phyloP scores from a whole-genome alignment of 2,888 invertebrate species.

The Phasia obesa region DNA sequence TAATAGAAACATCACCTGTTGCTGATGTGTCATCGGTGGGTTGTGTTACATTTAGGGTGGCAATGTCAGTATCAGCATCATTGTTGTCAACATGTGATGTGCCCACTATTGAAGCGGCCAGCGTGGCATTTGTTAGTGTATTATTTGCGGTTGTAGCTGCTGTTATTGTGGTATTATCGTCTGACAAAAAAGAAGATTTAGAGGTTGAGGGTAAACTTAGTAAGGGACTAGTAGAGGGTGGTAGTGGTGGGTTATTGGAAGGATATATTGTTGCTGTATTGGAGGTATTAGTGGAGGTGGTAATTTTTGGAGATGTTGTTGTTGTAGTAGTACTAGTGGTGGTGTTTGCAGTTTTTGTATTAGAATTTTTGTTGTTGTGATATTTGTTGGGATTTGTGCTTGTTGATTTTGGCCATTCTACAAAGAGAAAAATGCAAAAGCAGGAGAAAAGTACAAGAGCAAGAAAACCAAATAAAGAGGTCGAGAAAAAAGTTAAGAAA shows the following conservation, averaged over 20 bases:
- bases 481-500: constrained; percentile 11
- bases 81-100: constrained; percentile 5
- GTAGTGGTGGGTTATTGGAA: constrained; percentile 44
- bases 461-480: constrained; percentile 27
- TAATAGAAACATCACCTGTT: neutral
- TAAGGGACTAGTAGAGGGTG: constrained; percentile 65
- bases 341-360: constrained; percentile 68
- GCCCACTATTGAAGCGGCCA: constrained; percentile 56
- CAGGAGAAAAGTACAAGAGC: constrained; percentile 51
- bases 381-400: constrained; percentile 67
- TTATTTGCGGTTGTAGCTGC: constrained; percentile 58
- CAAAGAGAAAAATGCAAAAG: constrained; percentile 59
- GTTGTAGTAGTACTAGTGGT: constrained; percentile 64
- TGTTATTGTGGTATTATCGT: constrained; percentile 74
- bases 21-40: constrained; percentile 39
- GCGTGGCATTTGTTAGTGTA: constrained; percentile 60
- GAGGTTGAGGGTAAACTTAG: constrained; percentile 72
- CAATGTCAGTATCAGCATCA: constrained; percentile 28
- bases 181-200: constrained; percentile 79
- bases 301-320: constrained; percentile 50
- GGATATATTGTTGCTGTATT: constrained; percentile 51
- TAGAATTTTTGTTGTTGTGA: constrained; percentile 60
- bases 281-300: constrained; percentile 42
- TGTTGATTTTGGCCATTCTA: constrained; percentile 80
- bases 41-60: constrained; percentile 36